Conservation (phyloP, 2,797 vertebrate genomes). For the Squalus acanthias region DNA sequence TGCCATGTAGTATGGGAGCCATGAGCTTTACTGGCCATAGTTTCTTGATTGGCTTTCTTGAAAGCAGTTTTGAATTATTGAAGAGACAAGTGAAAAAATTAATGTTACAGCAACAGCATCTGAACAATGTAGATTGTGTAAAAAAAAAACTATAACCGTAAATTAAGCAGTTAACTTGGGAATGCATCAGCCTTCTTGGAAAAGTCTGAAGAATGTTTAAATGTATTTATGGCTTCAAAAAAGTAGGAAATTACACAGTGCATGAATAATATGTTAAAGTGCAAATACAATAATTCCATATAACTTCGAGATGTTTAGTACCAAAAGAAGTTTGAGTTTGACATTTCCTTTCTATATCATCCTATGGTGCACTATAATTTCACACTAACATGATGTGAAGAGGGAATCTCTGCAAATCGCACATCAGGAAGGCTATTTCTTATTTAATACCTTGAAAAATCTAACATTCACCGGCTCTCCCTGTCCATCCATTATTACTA, state of each 20-base stretch:
- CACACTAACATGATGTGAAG: neutral
- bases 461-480: neutral
- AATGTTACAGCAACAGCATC: neutral
- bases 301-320: neutral
- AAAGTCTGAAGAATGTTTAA: neutral
- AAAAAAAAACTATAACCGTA: neutral
- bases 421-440: neutral
- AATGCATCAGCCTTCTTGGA: neutral
- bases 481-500: neutral
- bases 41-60: neutral
- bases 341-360: neutral
- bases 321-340: neutral
- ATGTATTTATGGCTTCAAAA: neutral
- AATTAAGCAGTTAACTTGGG: neutral
- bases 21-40: neutral
- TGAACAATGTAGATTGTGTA: neutral
- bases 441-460: neutral
- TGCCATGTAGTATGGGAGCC: neutral
- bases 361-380: neutral
- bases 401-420: neutral
- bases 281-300: neutral
- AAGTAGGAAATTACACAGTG: neutral
- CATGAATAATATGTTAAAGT: neutral
- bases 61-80: too few species aligned
- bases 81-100: too few species aligned